Percentiles rank a stretch among this genome's conserved stretches.
These are phyloP conservation scores for Morelia viridis DNA, from an alignment of 2,797 vertebrate genomes.

Conservation along the genomic window DNA sequence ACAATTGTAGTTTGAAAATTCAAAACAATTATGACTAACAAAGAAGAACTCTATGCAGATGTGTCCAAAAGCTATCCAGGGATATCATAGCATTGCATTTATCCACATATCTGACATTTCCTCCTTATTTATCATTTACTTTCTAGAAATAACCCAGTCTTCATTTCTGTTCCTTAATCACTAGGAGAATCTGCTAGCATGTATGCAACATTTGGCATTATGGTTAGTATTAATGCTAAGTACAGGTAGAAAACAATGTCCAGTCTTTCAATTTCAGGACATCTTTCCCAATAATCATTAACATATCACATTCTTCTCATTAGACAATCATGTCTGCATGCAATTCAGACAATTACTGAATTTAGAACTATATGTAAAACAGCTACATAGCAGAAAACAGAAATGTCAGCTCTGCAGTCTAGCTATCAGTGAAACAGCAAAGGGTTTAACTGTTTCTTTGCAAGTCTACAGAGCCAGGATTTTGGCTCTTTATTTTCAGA, in stretches of 20 bases:
- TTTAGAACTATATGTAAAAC: conserved; percentile 14
- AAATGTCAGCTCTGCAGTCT: neutral
- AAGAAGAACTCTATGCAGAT: conserved; percentile 1
- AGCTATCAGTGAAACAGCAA: conserved; percentile 10
- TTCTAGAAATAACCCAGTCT: conserved; percentile 9
- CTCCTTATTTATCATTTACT: neutral
- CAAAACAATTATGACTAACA: neutral
- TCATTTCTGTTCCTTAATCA: neutral
- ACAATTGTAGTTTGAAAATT: neutral
- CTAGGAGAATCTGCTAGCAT: conserved; percentile 16
- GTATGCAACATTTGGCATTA: neutral
- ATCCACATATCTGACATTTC: neutral
- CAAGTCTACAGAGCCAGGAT: neutral
- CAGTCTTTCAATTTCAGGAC: conserved; percentile 4
- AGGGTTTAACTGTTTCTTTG: conserved; percentile 2
- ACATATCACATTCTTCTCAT: neutral
- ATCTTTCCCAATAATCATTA: conserved; percentile 6
- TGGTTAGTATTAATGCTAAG: neutral
- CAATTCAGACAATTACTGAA: neutral
- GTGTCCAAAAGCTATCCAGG: neutral
- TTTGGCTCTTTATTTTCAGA: neutral
- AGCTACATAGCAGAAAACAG: conserved; percentile 13
- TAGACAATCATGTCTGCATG: neutral
- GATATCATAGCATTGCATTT: neutral
- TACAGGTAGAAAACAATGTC: neutral